A percentile compares a stretch with the other conserved stretches of the same genome.
Evolutionary conservation across 2,113 vertebrate species (phyloP).

Genomic region (Labeo rohita): DNA sequence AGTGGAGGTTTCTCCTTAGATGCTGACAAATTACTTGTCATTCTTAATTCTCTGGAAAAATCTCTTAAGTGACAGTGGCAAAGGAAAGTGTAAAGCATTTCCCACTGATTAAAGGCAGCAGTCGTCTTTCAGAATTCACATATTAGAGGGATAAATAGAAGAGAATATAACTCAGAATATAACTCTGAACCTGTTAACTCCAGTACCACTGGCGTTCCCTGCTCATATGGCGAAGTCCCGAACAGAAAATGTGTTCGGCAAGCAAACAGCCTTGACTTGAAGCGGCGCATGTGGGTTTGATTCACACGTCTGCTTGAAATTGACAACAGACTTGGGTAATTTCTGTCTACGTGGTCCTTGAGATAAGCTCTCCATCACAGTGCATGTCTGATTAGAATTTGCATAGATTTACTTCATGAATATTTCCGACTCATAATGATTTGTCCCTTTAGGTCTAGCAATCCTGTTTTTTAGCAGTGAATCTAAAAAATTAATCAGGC

Average conservation of each 20-base stretch:
- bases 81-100: slow-evolving; percentile 54
- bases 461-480: neutral
- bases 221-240: slow-evolving; percentile 21
- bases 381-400: slow-evolving; percentile 28
- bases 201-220: slow-evolving; percentile 6
- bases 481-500: neutral
- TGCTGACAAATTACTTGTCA: slow-evolving; percentile 37
- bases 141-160: slow-evolving; percentile 36
- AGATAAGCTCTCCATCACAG: slow-evolving; percentile 21
- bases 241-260: slow-evolving; percentile 9
- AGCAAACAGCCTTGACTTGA: slow-evolving; percentile 32
- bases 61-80: slow-evolving; percentile 45
- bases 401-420: slow-evolving; percentile 33
- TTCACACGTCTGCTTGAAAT: slow-evolving; percentile 19
- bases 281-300: neutral
- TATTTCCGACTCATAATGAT: slow-evolving; percentile 21
- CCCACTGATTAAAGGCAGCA: slow-evolving; percentile 52
- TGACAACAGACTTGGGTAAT: slow-evolving; percentile 6
- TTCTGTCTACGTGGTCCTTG: slow-evolving; percentile 28
- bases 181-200: slow-evolving; percentile 21
- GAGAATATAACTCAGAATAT: slow-evolving; percentile 33
- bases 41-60: slow-evolving; percentile 42
- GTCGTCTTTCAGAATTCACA: slow-evolving; percentile 19
- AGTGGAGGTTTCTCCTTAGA: slow-evolving; percentile 31
- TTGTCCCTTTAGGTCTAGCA: slow-evolving; percentile 14